Evolutionary conservation across 1,140 invertebrate species (phyloP), one percentile per base, ranked within the genome.

Genomic region (Anagrus nilaparvatae): DNA sequence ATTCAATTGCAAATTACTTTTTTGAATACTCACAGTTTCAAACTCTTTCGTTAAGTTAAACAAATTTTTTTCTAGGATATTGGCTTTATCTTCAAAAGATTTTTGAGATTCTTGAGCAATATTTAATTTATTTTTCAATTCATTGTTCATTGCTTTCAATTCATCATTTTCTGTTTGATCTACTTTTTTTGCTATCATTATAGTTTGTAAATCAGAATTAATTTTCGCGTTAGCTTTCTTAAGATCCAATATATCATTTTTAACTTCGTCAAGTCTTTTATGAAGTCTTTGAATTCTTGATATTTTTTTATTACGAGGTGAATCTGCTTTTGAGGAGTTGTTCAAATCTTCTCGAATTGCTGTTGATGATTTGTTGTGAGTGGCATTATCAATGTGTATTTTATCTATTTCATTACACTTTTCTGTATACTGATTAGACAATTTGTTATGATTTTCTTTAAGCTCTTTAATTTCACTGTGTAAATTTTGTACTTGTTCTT

Each of bases 331-430:
- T 4, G 36, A 33, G 8, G 21, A 31, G 17, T 45, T 3, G 12
- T 29, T 9, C 35, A 36, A 17, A 29, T 40, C 21, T 29, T 24
- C 3, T 30, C 20, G 12, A 18, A 3, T 30, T 30, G n/a, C n/a
- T n/a, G n/a, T 30, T 13, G 29, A 30, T 5, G 43, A 12, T 13
- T 20, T 25, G 9, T 1, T 13, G 13, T 25, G 20, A 12, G 24
- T 10, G 25, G 12, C 41, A 3, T 27, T 38, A 5, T 41, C 39
- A 3, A 23, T n/a, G 5, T 45, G 50, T 3, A 54, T 12, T 23
- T 50, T 53, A 5, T 59, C 55, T 8, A 55, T 35, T 31, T 60
- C 56, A 0, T 50, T 43, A 27, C 44, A 56, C 21, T 61, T 56
- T 17, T 54, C 41, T 16, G 51, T 40, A 13, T 51, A 52, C 0